Evolutionary conservation across 1,140 invertebrate genomes (phyloP), one percentile per base, ranked within the genome.

Genomic region (Sinella curviseta): DNA sequence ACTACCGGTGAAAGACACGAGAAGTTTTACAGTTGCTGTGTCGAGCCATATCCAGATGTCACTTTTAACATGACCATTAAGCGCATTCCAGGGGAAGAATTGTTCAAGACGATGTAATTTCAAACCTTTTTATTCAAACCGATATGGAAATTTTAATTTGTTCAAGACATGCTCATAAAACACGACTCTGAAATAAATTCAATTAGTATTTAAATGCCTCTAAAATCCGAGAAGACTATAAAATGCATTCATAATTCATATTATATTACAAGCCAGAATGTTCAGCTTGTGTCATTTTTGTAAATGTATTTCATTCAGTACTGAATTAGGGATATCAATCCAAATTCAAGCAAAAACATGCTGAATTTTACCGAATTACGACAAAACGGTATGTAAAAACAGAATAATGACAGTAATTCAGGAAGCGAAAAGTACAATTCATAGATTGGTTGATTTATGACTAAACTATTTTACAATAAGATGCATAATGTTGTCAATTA

Each of bases 11-110:
- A 17, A 24, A 78, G 67, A 54, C 26, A 55, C 20, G 76, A 60
- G 14, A 80, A 77, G 34, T 81, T 24, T 54, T 83, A 83, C 57
- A n/a, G 35, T 8, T 83, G 82, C 48, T 83, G 82, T 33, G 14
- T 1, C 0, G 82, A 83, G 48, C 80, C 82, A 0, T 83, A 70
- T 70, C 31, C 31, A 31, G 65, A 70, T n/a, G 31, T 70, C 8
- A 70, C 65, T 14, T 70, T 70, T 33, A 70, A 70, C 31, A 33
- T 70, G 28, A 70, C 65, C 30, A 33, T 70, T 14, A 30, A 70
- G 31, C 65, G 65, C 12, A 70, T 30, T 16, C 65, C 65, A 3
- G 65, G 65, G 31, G 26, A 33, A 30, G 65, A 70, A 33, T 24
- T 70, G 24, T 14, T 60, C 57, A 60, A 60, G 12, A 33, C 30